Conservation (phyloP, 2,888 invertebrate genomes). For the Oxystoma pomonae region DNA sequence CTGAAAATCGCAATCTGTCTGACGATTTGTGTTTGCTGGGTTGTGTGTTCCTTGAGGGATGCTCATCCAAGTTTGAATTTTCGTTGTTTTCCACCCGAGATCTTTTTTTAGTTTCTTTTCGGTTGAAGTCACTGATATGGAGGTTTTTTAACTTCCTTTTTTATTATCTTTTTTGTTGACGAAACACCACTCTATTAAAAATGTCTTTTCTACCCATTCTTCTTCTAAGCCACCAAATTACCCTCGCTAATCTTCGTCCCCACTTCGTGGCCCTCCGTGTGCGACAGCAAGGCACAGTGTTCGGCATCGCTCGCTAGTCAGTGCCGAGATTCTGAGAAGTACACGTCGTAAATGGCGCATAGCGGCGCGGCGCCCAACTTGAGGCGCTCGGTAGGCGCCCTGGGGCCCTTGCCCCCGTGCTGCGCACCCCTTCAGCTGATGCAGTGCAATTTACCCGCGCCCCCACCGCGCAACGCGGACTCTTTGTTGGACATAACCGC, state of each 20-base stretch:
- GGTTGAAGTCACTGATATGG: no score
- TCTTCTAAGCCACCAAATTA: neutral
- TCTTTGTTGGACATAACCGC: constrained; percentile 78
- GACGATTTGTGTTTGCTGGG: no score
- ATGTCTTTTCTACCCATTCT: no score
- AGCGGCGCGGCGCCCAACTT: constrained; percentile 17
- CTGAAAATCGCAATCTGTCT: no score
- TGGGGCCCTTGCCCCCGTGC: constrained; percentile 50
- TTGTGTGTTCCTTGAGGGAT: no score
- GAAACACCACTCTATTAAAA: no score
- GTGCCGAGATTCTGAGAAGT: constrained; percentile 32
- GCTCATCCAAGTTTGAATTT: no score
- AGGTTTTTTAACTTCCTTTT: no score
- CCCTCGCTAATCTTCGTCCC: neutral
- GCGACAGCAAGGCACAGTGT: neutral
- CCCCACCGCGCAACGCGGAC: constrained; percentile 56
- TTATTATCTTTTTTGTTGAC: no score
- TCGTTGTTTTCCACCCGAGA: no score
- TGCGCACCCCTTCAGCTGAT: constrained; percentile 28
- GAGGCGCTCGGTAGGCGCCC: constrained; percentile 33
- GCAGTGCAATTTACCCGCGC: constrained; percentile 35
- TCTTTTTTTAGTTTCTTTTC: no score
- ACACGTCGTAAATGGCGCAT: constrained; percentile 36
- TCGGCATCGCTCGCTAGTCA: constrained; percentile 36
- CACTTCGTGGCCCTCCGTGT: neutral